Conservation (phyloP, 2,888 invertebrate species). For the Odiellus spinosus region DNA sequence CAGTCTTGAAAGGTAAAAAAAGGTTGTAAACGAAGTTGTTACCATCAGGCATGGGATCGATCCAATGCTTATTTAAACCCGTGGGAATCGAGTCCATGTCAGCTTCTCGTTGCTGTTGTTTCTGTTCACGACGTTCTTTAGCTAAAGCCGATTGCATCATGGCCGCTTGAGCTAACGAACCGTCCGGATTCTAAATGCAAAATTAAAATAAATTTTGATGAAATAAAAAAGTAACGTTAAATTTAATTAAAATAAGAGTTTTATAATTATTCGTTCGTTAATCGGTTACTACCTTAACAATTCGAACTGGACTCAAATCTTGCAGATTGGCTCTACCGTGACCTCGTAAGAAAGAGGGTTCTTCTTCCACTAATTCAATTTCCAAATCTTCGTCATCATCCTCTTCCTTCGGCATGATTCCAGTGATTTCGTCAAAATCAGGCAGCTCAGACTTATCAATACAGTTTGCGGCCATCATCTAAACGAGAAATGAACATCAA, state of each 20-base stretch:
- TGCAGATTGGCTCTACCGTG: constrained; percentile 68
- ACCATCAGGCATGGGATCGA: constrained; percentile 80
- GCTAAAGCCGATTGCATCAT: constrained; percentile 99
- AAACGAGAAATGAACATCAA: constrained; percentile 20
- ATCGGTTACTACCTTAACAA: constrained; percentile 52
- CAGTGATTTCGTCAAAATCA: constrained; percentile 94
- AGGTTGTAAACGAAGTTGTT: constrained; percentile 17
- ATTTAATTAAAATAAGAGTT: background rate
- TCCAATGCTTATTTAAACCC: constrained; percentile 82
- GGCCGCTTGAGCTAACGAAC: constrained; percentile 93
- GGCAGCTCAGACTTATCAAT: constrained; percentile 86
- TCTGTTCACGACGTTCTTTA: constrained; percentile 74
- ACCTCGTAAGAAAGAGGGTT: constrained; percentile 73
- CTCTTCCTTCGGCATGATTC: constrained; percentile 57
- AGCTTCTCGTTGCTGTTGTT: constrained; percentile 61
- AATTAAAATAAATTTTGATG: constrained; percentile 23
- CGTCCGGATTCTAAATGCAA: constrained; percentile 66
- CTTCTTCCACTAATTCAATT: constrained; percentile 96
- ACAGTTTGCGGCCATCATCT: constrained; percentile 82
- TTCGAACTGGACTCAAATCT: constrained; percentile 79
- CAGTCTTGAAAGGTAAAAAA: background rate
- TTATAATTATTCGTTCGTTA: background rate
- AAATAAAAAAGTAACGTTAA: background rate
- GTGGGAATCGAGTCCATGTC: constrained; percentile 58
- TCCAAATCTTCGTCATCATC: constrained; percentile 73